Base-by-base conservation (phyloP, 1,140 invertebrate species). In the Philaenus spumarius region DNA sequence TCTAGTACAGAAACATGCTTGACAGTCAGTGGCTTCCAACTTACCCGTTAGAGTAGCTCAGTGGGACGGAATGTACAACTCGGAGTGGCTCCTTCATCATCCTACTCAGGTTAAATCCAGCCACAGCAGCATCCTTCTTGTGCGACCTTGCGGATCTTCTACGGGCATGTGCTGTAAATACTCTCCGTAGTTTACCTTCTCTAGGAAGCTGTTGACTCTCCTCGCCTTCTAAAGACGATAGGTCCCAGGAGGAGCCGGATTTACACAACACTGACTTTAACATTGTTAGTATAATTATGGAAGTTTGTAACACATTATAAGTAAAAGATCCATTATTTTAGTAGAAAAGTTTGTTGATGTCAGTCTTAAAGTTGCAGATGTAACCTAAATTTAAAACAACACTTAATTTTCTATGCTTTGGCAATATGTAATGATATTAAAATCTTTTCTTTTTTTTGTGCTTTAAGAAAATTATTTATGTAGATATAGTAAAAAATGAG, bases 31-130 rank as follows among this genome's bases (percentile, higher is more conserved):
- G n/a, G n/a, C n/a, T n/a, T n/a, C n/a, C 45, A 62, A 66, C 66
- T 71, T 63, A 72, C 69, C 69, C 63, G 48, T 69, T 63, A 39
- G 69, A 69, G 61, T 73, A 73, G 62, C 69, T 68, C 45, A 76
- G 66, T 0, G 74, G 74, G 1, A 76, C 73, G 7, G 74, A 76
- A 50, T 75, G 74, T 14, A 74, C 74, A 11, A 76, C 69, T 15
- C 74, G 60, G 7, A 76, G 67, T 2, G 74, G 74, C 62, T 76
- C 74, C 62, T 75, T 76, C 67, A 76, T 73, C 61, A 75, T 68
- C 23, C 66, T 67, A 7, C 63, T 68, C 55, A 75, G 66, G 37
- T 67, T 69, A 64, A 73, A 73, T 2, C 66, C 65, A 11, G 66
- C 59, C 1, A 57, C 60, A 3, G 23, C 56, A 1, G 60, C 35